Evolutionary conservation across 2,113 vertebrate species (phyloP).

Genomic region (Vireo altiloquus): DNA sequence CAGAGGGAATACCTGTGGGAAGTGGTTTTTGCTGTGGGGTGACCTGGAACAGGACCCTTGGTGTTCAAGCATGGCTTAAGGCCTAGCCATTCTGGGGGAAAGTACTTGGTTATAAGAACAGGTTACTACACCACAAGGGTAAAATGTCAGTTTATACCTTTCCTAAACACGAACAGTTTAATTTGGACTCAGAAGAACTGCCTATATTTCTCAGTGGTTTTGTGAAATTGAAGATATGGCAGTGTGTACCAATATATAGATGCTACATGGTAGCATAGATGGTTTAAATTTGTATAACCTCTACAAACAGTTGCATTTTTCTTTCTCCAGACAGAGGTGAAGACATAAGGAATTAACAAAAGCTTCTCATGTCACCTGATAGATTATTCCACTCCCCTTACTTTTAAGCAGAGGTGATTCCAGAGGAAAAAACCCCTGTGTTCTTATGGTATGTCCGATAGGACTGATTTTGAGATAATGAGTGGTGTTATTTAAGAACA

Average conservation of each 20-base stretch:
- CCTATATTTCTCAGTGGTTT: neutral
- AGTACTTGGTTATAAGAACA: neutral
- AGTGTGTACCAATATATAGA: neutral
- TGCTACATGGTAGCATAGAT: neutral
- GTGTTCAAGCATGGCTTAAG: neutral
- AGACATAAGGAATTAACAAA: neutral
- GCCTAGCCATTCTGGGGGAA: neutral
- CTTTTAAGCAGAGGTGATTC: neutral
- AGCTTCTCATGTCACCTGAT: neutral
- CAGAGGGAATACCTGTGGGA: accelerated
- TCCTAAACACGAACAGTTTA: neutral
- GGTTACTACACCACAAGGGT: neutral
- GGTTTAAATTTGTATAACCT: neutral
- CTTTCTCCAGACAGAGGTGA: neutral
- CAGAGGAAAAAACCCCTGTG: accelerated
- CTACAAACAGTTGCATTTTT: neutral
- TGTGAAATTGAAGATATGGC: neutral
- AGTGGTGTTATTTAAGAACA: neutral
- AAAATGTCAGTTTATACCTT: neutral
- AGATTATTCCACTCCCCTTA: neutral
- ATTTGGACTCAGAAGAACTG: neutral
- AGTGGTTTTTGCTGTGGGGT: neutral
- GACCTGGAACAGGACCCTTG: too few relatives aligned
- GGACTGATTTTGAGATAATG: neutral
- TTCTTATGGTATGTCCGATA: neutral